Evolutionary conservation across 2,888 invertebrate genomes (phyloP), one percentile per base, ranked within the genome.

Genomic region (Xestia sexstrigata): DNA sequence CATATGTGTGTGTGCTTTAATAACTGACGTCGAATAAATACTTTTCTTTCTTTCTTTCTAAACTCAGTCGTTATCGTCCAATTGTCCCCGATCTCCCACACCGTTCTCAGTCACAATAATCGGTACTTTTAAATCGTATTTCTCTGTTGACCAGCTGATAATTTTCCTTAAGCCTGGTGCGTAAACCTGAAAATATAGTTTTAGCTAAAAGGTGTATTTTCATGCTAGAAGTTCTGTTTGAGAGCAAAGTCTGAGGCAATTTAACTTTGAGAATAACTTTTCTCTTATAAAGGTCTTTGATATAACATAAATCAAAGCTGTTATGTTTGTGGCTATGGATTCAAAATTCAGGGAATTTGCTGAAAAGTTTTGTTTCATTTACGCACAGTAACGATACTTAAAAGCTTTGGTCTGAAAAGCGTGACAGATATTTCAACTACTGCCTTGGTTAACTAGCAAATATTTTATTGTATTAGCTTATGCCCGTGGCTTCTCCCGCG

Each of bases 131-230:
- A 79, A 97, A 35, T 97, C 96, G 90, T 98, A 98, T 86, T 97
- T 96, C 47, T 95, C 95, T 85, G 97, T 97, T 67, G 98, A 95
- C 97, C 97, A 97, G 90, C 97, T 97, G 42, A 98, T 89, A 26
- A 97, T 91, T 89, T 97, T 97, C 79, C 97, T 95, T 90, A 98
- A 97, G 49, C 98, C 98, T 87, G 96, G 96, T 9, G 98, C 98
- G 78, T 97, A 96, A 60, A 97, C 96, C 97, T 97, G 90, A 2
- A 60, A 63, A 30, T 30, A 7, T 30, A 0, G 20, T 47, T 49
- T 30, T 4, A 52, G 42, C 30, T 35, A 11, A 17, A 75, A 55
- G 13, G 9, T 45, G 15, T 1, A 1, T 49, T 30, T 62, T 62
- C 26, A 35, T 79, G 52, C 30, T 55, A 45, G 4, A n/a, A 47